Evolutionary conservation across 2,888 invertebrate species (phyloP).

Genomic region (Mythimna vitellina): DNA sequence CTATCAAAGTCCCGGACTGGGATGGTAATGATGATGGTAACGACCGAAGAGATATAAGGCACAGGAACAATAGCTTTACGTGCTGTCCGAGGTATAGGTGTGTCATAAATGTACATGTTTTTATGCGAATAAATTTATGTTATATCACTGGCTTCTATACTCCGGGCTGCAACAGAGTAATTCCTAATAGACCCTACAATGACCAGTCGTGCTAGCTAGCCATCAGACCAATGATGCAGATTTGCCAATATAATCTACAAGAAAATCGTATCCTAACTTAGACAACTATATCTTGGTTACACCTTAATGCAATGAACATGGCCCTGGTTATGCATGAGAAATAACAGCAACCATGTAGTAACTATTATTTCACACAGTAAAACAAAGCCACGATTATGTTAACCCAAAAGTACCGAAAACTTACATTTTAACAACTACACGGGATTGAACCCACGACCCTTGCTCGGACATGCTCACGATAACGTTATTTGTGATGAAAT

Average conservation of each 20-base stretch:
- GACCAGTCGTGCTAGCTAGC: no score
- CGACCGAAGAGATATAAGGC: no score
- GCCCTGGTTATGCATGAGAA: neutral
- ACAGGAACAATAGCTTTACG: no score
- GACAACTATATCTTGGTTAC: neutral
- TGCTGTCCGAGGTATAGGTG: no score
- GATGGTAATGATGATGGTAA: no score
- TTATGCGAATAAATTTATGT: no score
- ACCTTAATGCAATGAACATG: neutral
- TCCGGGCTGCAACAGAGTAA: no score
- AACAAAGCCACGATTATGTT: constrained; percentile 45
- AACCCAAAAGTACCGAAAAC: constrained; percentile 65
- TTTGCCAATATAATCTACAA: neutral
- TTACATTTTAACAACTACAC: constrained; percentile 68
- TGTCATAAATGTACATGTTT: no score
- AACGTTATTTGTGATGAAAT: constrained; percentile 76
- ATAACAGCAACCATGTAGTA: constrained; percentile 7
- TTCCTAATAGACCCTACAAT: no score
- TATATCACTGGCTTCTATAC: no score
- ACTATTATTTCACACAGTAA: constrained; percentile 51
- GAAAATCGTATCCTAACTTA: neutral
- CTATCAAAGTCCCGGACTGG: no score
- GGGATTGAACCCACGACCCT: constrained; percentile 79
- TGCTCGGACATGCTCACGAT: constrained; percentile 76
- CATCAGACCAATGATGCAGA: no score